These are phyloP conservation scores for Gobio gobio DNA, from an alignment of 2,113 vertebrate species.

Conservation along the genomic window DNA sequence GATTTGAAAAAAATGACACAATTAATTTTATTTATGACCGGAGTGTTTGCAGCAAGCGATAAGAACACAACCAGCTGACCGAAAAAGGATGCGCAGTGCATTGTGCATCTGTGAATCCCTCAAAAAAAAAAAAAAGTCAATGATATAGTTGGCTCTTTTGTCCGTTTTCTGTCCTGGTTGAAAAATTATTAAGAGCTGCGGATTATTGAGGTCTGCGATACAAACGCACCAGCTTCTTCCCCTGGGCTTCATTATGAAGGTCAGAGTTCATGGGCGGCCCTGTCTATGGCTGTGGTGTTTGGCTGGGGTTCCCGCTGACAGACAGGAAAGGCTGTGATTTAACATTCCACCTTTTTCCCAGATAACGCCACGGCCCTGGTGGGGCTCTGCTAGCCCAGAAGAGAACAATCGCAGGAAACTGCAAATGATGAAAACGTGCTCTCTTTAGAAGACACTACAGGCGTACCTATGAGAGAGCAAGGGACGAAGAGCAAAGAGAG, in stretches of 20 bases:
- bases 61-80: constrained; percentile 29
- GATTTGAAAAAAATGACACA: constrained; percentile 1
- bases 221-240: constrained; percentile 3
- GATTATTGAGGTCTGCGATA: not conserved
- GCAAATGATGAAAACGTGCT: constrained; percentile 72
- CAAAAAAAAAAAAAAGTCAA: not conserved
- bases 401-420: constrained; percentile 78
- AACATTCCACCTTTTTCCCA: constrained; percentile 76
- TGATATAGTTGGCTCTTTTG: not conserved
- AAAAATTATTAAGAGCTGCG: not conserved
- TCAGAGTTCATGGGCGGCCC: constrained; percentile 47
- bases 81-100: not conserved
- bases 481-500: constrained; percentile 36
- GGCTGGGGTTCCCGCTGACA: constrained; percentile 56
- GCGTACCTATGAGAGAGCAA: constrained; percentile 30
- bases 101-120: not conserved
- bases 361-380: constrained; percentile 63
- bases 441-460: constrained; percentile 32
- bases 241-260: constrained; percentile 34
- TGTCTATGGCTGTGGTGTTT: constrained; percentile 58
- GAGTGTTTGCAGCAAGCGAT: constrained; percentile 2
- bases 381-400: constrained; percentile 62
- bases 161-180: not conserved
- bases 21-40: constrained; percentile 39
- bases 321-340: constrained; percentile 68